phyloP scores from a whole-genome alignment of 1,140 invertebrate genomes.

The Tachypleus tridentatus region DNA sequence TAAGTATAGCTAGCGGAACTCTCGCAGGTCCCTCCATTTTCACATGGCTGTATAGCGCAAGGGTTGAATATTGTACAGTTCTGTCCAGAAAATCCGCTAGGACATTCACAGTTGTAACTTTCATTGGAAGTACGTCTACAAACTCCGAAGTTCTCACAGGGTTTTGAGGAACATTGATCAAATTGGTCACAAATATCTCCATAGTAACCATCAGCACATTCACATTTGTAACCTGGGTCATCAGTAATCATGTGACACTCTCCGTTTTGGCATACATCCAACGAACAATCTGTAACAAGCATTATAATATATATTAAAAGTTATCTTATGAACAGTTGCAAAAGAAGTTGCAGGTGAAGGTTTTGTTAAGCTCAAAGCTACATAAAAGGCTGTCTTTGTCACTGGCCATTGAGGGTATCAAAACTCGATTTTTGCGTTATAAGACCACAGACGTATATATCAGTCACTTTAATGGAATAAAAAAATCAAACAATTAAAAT shows the following conservation, averaged over 20 bases:
- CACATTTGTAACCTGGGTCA: constrained; percentile 23
- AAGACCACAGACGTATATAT: too few relatives aligned
- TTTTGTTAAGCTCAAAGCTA: too few relatives aligned
- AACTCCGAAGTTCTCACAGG: constrained; percentile 60
- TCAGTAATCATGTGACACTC: constrained; percentile 6
- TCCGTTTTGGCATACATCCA: constrained; percentile 18
- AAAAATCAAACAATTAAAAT: too few relatives aligned
- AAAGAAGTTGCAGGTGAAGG: too few relatives aligned
- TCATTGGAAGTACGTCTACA: constrained; percentile 25
- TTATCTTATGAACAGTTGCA: too few relatives aligned
- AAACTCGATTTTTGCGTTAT: too few relatives aligned
- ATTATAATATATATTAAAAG: too few relatives aligned
- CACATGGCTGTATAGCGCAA: constrained; percentile 40
- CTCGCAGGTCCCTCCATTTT: constrained; percentile 69
- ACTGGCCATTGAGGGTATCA: too few relatives aligned
- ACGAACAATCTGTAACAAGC: constrained; percentile 13
- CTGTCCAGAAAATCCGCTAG: constrained; percentile 67
- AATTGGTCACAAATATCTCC: constrained; percentile 19
- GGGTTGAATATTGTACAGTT: constrained; percentile 67
- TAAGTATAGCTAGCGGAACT: constrained; percentile 53
- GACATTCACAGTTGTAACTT: constrained; percentile 28
- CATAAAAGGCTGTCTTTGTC: too few relatives aligned
- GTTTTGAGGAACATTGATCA: constrained; percentile 76
- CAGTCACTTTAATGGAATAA: too few relatives aligned
- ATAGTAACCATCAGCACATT: constrained; percentile 20